These are phyloP conservation scores for Phycodurus eques DNA, from an alignment of 2,113 vertebrate genomes.

Conservation along the genomic window DNA sequence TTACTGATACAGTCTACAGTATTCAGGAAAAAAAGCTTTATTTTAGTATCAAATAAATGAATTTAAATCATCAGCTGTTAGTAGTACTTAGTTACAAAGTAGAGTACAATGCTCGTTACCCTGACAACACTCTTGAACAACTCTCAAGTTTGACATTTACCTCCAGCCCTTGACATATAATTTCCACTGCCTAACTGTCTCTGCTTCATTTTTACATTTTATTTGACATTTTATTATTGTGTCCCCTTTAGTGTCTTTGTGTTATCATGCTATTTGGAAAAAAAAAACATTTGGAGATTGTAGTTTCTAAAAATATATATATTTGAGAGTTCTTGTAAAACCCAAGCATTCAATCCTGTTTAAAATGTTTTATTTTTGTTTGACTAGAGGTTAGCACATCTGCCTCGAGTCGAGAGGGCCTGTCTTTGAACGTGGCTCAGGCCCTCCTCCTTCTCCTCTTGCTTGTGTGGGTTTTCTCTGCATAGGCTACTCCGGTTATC, in stretches of 20 bases:
- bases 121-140: neutral
- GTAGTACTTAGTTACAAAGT: neutral
- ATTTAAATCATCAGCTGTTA: neutral
- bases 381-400: too few relatives aligned
- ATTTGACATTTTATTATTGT: conserved; percentile 34
- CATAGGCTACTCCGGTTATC: too few relatives aligned
- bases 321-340: too few relatives aligned
- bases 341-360: too few relatives aligned
- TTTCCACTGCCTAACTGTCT: conserved; percentile 6
- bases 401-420: too few relatives aligned
- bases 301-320: too few relatives aligned
- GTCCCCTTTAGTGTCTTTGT: neutral
- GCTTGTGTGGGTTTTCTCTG: too few relatives aligned
- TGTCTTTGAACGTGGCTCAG: too few relatives aligned
- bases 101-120: neutral
- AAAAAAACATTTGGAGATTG: too few relatives aligned
- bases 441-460: too few relatives aligned
- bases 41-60: neutral
- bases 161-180: conserved; percentile 10
- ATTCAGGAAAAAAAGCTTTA: neutral
- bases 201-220: conserved; percentile 14
- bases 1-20: neutral
- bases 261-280: neutral
- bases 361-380: too few relatives aligned
- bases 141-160: conserved; percentile 32